A percentile compares a stretch with the other conserved stretches of the same genome.
These are phyloP conservation scores for Mythimna lalbum DNA, from an alignment of 2,888 invertebrate species.

Conservation along the genomic window DNA sequence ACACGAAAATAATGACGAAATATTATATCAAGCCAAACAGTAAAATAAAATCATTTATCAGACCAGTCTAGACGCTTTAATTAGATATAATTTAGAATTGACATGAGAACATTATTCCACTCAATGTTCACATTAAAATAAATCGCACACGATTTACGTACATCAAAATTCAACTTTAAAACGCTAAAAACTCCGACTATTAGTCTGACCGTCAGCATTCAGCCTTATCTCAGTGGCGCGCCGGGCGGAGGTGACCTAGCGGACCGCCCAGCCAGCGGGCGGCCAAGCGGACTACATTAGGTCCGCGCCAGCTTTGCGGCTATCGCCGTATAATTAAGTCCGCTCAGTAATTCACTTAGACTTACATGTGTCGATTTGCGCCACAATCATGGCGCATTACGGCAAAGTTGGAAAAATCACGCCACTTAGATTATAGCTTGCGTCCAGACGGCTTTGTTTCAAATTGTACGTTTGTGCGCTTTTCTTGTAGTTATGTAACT, in stretches of 20 bases:
- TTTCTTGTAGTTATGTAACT: conserved; percentile 22
- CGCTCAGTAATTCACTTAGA: conserved; percentile 61
- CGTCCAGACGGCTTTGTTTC: conserved; percentile 27
- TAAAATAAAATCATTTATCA: background rate
- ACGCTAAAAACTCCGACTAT: conserved; percentile 5
- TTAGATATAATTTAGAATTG: conserved; percentile 12
- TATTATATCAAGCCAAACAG: background rate
- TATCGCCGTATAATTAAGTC: conserved; percentile 54
- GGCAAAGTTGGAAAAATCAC: conserved; percentile 54
- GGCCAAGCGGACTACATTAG: conserved; percentile 42
- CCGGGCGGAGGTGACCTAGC: conserved; percentile 43
- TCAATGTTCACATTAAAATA: conserved; percentile 16
- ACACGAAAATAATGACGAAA: background rate
- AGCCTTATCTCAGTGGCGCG: conserved; percentile 23
- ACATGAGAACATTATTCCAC: conserved; percentile 2
- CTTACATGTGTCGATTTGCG: conserved; percentile 59
- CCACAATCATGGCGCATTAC: conserved; percentile 56
- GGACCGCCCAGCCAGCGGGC: conserved; percentile 16
- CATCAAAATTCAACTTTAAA: conserved; percentile 17
- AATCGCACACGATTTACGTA: conserved; percentile 17
- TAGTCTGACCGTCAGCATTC: conserved; percentile 8
- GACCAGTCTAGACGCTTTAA: conserved; percentile 22
- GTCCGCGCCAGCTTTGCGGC: conserved; percentile 21
- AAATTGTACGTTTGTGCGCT: conserved; percentile 42
- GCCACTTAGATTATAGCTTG: conserved; percentile 55